These are phyloP conservation scores for Cotesia typhae DNA, from an alignment of 1,140 invertebrate species.

Conservation along the genomic window DNA sequence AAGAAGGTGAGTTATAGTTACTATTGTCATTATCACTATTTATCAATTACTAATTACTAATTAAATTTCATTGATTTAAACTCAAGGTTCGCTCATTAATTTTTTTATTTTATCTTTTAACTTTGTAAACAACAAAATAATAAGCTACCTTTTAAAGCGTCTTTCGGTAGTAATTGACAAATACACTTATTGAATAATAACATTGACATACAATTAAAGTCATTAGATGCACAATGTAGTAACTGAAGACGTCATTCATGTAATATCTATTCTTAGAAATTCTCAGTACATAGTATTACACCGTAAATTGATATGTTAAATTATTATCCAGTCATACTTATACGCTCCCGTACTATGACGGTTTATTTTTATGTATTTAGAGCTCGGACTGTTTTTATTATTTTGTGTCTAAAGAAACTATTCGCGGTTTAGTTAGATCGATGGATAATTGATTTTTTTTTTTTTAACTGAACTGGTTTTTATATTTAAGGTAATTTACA, in stretches of 20 bases:
- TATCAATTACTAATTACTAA: background rate
- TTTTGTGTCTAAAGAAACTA: too few species aligned
- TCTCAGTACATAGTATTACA: background rate
- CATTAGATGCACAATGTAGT: background rate
- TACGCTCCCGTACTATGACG: too few species aligned
- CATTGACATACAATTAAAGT: background rate
- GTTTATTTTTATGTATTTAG: too few species aligned
- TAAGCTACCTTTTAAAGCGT: too few species aligned
- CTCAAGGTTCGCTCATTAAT: background rate
- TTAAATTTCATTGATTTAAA: background rate
- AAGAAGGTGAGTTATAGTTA: conserved; percentile 53
- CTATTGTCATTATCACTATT: background rate
- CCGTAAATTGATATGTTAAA: background rate
- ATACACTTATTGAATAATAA: background rate
- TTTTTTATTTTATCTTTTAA: too few species aligned
- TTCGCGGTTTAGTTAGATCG: too few species aligned
- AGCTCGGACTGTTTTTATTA: too few species aligned
- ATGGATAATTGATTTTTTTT: background rate
- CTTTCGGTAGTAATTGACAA: too few species aligned
- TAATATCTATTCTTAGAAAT: conserved; percentile 9
- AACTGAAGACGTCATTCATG: background rate
- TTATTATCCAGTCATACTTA: conserved; percentile 3
- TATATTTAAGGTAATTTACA: background rate
- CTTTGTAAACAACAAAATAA: too few species aligned
- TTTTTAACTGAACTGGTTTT: background rate